Conservation (phyloP, 2,888 invertebrate species). For the Eueremaeus valkanovi region DNA sequence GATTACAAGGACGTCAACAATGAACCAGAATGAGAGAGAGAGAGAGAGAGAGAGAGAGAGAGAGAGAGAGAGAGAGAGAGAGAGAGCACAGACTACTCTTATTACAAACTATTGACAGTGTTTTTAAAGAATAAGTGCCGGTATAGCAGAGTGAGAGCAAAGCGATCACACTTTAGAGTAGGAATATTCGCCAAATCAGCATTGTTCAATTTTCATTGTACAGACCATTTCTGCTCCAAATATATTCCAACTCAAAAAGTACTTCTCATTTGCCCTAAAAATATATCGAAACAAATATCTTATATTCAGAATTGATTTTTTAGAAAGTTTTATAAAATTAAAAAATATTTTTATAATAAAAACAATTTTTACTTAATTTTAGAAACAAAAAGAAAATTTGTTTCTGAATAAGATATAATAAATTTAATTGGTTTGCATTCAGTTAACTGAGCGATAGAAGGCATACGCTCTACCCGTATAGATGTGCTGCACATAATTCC, state of each 20-base stretch:
- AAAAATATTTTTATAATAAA: too few relatives aligned
- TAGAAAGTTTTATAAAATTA: too few relatives aligned
- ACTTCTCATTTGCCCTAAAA: background rate
- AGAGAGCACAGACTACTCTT: conserved; percentile 5
- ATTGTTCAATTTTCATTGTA: conserved; percentile 2
- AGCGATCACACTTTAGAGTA: background rate
- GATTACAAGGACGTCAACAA: background rate
- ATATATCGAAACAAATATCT: too few relatives aligned
- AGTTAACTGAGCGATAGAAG: too few relatives aligned
- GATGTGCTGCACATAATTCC: too few relatives aligned
- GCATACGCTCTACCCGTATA: too few relatives aligned
- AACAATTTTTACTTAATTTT: too few relatives aligned
- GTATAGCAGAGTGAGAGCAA: background rate
- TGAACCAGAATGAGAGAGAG: background rate
- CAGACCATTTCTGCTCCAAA: too few relatives aligned
- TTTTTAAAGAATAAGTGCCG: background rate
- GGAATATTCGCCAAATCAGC: background rate
- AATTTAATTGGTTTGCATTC: too few relatives aligned
- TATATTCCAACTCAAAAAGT: background rate
- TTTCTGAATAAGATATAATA: too few relatives aligned
- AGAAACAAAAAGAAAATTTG: too few relatives aligned
- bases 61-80: background rate
- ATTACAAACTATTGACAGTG: conserved; percentile 27
- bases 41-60: conserved; percentile 3
- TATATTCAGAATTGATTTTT: too few relatives aligned